Evolutionary conservation across 2,113 vertebrate genomes (phyloP).

Genomic region (Forbesichthys papilliferus): DNA sequence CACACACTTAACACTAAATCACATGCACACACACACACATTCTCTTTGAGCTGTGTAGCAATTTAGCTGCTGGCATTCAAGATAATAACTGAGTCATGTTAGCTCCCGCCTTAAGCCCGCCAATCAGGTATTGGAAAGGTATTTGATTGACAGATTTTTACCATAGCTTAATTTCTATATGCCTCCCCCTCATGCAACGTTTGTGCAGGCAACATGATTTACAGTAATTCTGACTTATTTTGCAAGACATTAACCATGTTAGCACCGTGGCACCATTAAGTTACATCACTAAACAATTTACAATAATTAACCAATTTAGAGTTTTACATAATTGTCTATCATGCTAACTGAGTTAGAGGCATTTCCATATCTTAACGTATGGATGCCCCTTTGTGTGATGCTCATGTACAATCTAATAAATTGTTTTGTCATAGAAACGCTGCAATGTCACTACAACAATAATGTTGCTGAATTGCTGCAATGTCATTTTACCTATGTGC

Average conservation of each 20-base stretch:
- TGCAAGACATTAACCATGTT: conserved; percentile 33
- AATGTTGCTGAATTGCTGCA: no score
- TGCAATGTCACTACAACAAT: no score
- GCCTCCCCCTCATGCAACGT: conserved; percentile 42
- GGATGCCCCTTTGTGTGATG: no score
- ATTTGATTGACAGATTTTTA: conserved; percentile 50
- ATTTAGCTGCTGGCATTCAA: conserved; percentile 69
- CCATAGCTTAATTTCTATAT: conserved; percentile 49
- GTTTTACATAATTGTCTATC: not conserved
- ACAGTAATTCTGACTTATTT: conserved; percentile 25
- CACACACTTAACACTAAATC: not conserved
- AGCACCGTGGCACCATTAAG: conserved; percentile 2
- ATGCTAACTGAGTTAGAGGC: not conserved
- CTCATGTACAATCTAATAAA: no score
- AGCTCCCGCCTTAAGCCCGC: conserved; percentile 43
- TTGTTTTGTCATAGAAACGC: not conserved
- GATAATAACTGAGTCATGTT: conserved; percentile 69
- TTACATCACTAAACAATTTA: conserved; percentile 23
- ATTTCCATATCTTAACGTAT: no score
- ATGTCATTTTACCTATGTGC: no score
- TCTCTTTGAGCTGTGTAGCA: conserved; percentile 66
- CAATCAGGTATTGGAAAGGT: conserved; percentile 49
- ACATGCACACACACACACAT: conserved; percentile 14
- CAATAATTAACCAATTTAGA: conserved; percentile 28
- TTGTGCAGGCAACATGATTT: conserved; percentile 42